These are phyloP conservation scores for Mycteria americana DNA, from an alignment of 2,797 vertebrate species.

Conservation along the genomic window DNA sequence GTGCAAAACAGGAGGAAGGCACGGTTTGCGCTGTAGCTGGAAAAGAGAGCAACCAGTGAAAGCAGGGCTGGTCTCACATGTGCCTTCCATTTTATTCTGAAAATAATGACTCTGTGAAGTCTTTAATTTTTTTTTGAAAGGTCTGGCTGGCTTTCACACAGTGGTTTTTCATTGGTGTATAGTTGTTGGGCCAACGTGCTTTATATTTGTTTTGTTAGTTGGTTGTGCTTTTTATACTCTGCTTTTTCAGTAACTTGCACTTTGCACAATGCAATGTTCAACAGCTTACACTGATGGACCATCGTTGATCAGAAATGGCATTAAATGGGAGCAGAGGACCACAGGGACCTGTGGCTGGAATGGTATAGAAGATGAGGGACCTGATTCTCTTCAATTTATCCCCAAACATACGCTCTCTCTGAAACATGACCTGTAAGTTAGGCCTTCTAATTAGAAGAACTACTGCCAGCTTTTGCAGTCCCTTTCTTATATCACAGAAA, in stretches of 20 bases:
- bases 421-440: not conserved
- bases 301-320: not conserved
- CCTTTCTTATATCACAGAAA: not conserved
- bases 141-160: not conserved
- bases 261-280: not conserved
- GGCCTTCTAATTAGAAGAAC: not conserved
- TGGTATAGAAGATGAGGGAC: not conserved
- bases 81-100: not conserved
- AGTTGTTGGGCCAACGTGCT: not conserved
- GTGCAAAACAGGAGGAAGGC: not conserved
- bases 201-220: not conserved
- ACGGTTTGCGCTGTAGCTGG: not conserved
- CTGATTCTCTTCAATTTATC: not conserved
- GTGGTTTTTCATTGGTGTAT: not conserved
- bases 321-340: not conserved
- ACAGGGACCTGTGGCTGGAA: not conserved
- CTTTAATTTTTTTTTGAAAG: not conserved
- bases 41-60: not conserved
- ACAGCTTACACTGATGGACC: not conserved
- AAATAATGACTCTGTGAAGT: not conserved
- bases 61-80: not conserved
- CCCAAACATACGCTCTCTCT: rapidly evolving
- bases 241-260: not conserved
- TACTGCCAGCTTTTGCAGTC: not conserved
- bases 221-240: not conserved